Percentiles rank a stretch among this genome's conserved stretches.
Evolutionary conservation across 2,888 invertebrate species (phyloP).

Genomic region (Rhyacophila evoluta): DNA sequence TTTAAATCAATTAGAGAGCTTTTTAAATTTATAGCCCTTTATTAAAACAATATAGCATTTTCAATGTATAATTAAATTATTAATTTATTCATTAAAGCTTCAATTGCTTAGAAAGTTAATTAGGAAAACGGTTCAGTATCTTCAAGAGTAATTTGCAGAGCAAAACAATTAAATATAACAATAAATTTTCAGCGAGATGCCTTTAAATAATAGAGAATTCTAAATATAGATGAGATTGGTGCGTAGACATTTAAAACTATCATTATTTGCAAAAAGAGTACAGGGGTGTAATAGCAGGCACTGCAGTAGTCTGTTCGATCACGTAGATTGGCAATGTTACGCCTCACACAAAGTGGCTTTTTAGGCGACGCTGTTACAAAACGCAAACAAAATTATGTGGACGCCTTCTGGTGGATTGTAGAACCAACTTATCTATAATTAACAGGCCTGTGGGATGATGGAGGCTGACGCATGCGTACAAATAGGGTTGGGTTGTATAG

Average conservation of each 20-base stretch:
- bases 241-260: background rate
- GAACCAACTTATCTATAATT: slow-evolving; percentile 17
- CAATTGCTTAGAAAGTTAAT: too few relatives aligned
- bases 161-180: background rate
- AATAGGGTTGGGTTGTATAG: background rate
- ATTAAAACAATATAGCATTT: too few relatives aligned
- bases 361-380: slow-evolving; percentile 33
- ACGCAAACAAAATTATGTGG: slow-evolving; percentile 40
- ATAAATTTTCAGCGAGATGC: background rate
- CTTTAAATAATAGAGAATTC: background rate
- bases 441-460: slow-evolving; percentile 13
- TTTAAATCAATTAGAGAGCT: too few relatives aligned
- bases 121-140: too few relatives aligned
- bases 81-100: too few relatives aligned
- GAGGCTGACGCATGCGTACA: background rate
- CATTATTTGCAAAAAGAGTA: background rate
- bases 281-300: background rate
- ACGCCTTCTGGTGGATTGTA: background rate
- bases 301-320: slow-evolving; percentile 6
- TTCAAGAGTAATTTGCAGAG: too few relatives aligned
- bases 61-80: too few relatives aligned
- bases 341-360: background rate
- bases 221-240: background rate
- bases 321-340: background rate
- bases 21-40: too few relatives aligned